Percentiles rank a stretch among this genome's conserved stretches.
Evolutionary conservation across 2,888 invertebrate species (phyloP).

Genomic region (Dryobotodes eremita): DNA sequence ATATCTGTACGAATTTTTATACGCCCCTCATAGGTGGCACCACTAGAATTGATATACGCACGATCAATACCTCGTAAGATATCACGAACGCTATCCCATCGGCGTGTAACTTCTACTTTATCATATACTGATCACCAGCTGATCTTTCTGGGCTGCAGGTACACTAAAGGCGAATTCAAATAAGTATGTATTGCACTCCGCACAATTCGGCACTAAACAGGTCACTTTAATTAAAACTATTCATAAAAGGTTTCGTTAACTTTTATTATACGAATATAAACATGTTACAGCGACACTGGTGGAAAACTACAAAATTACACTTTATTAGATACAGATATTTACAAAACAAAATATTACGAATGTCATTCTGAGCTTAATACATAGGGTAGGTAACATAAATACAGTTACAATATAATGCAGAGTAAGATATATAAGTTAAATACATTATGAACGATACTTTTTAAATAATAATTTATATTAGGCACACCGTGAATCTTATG

Average conservation of each 20-base stretch:
- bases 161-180: neutral
- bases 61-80: neutral
- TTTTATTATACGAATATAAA: constrained; percentile 88
- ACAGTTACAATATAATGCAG: constrained; percentile 52
- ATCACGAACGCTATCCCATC: neutral
- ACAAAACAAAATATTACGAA: constrained; percentile 72
- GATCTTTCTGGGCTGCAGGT: neutral
- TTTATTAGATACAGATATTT: constrained; percentile 81
- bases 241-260: constrained; percentile 75
- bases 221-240: constrained; percentile 58
- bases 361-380: constrained; percentile 69
- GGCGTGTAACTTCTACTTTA: neutral
- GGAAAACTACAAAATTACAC: constrained; percentile 86
- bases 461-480: constrained; percentile 63
- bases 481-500: constrained; percentile 69
- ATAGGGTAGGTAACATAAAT: constrained; percentile 70
- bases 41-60: constrained; percentile 5
- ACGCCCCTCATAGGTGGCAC: constrained; percentile 45
- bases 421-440: constrained; percentile 51
- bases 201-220: neutral
- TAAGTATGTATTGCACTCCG: neutral
- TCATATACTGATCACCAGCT: neutral
- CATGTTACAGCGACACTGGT: constrained; percentile 86
- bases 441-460: constrained; percentile 53
- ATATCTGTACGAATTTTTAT: constrained; percentile 5